Evolutionary conservation across 2,113 vertebrate species (phyloP).

Genomic region (Cavia porcellus): DNA sequence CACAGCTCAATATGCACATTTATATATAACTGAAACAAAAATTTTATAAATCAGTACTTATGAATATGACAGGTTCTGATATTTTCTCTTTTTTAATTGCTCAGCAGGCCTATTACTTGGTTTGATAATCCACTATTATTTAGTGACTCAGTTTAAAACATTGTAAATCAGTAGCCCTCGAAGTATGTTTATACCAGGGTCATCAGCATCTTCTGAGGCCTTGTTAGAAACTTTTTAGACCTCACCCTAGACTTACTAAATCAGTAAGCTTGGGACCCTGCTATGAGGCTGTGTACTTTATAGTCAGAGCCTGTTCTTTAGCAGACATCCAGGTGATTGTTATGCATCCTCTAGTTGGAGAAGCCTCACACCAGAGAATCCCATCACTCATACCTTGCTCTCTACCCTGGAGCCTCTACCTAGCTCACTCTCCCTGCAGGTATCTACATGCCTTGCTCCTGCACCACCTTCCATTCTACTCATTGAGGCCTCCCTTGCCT

Average conservation of each 20-base stretch:
- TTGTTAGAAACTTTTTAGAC: background rate
- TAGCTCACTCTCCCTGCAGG: background rate
- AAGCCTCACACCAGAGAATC: background rate
- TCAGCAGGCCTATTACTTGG: conserved; percentile 12
- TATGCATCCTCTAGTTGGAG: background rate
- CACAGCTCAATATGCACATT: background rate
- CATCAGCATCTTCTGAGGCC: background rate
- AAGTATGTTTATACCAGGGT: background rate
- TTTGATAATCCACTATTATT: background rate
- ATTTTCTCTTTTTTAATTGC: background rate
- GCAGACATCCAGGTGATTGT: background rate
- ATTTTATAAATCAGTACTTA: background rate
- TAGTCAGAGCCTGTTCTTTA: background rate
- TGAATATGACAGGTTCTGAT: background rate
- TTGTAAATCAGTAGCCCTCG: background rate
- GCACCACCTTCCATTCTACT: background rate
- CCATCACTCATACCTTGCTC: background rate
- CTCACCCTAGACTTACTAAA: background rate
- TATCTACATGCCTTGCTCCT: background rate
- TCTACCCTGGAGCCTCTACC: background rate
- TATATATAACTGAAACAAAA: background rate
- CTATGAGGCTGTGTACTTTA: too few species aligned
- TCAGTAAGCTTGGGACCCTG: background rate
- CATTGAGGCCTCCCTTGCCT: background rate
- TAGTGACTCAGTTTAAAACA: conserved; percentile 7